These are phyloP conservation scores for Leptinotarsa rubiginosa DNA, from an alignment of 2,888 invertebrate genomes.

Conservation along the genomic window DNA sequence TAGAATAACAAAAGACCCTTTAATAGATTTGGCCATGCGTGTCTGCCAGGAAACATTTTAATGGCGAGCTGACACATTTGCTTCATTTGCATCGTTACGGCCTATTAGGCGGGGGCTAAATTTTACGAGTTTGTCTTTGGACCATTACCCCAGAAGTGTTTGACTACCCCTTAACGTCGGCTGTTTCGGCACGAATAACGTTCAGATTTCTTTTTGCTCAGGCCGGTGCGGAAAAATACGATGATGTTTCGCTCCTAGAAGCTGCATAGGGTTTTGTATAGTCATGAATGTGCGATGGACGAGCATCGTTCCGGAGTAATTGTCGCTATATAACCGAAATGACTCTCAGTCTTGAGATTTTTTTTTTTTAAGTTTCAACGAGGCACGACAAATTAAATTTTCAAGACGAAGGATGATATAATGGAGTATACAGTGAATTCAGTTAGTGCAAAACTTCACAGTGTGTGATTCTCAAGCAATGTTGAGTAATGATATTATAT, in stretches of 20 bases:
- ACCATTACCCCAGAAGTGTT: conserved; percentile 48
- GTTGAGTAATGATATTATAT: too few relatives aligned
- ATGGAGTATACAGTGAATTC: too few relatives aligned
- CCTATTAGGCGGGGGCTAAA: conserved; percentile 52
- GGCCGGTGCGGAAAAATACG: background rate
- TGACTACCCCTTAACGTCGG: conserved; percentile 28
- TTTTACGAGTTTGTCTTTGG: conserved; percentile 40
- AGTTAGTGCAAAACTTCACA: too few relatives aligned
- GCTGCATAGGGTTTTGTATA: background rate
- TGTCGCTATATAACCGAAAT: background rate
- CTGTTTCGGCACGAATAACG: conserved; percentile 21
- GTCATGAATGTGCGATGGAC: background rate
- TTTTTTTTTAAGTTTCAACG: too few relatives aligned
- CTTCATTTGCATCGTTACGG: conserved; percentile 55
- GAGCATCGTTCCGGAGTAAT: background rate
- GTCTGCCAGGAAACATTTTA: conserved; percentile 35
- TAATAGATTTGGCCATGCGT: conserved; percentile 44
- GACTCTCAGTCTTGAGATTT: too few relatives aligned
- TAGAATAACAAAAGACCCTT: conserved; percentile 39
- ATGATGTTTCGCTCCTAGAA: background rate
- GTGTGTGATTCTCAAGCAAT: too few relatives aligned
- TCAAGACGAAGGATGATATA: too few relatives aligned
- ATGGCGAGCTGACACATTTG: conserved; percentile 49
- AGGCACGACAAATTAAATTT: background rate
- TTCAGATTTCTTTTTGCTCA: conserved; percentile 20